Base-by-base conservation (phyloP, 2,113 vertebrate species). In the Elephantulus edwardii region DNA sequence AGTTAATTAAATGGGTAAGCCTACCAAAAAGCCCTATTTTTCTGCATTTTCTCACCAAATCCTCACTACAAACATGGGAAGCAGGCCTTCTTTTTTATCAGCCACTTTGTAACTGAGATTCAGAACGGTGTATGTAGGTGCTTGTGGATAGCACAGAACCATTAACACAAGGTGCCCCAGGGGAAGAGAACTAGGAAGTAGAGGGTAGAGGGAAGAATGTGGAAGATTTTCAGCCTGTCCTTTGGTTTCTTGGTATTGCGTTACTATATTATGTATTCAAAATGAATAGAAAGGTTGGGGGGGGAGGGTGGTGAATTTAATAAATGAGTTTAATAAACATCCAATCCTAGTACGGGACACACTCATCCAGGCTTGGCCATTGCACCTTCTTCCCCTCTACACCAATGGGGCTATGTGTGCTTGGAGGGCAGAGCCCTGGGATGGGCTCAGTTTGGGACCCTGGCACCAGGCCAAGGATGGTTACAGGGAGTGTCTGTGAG, bases 291-390 rank as follows among this genome's bases (percentile, higher is more conserved):
- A 80, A 80, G 12, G 60, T 91, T 88, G 71, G 44, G 14, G 12
- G 54, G 54, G 26, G 28, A 46, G 62, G 58, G 52, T 60, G 48
- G 19, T 60, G 84, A 89, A 83, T 42, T 93, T 85, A 93, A 70
- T 56, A 80, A 16, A 46, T 46, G 78, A 70, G 30, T 42, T 89
- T 92, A 89, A 42, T 40, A 80, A 81, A 40, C n/a, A 50, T 72
- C 74, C 26, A 50, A 56, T 42, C 26, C 38, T 26, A 38, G 20
- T 71, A 35, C 26, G 17, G 70, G 22, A 46, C 5, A 19, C 46
- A 14, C n/a, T 33, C 44, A 60, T 60, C 26, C 24, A 54, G 24
- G 7, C 52, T 5, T 16, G 56, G 58, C 10, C 16, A 3, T n/a
- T 1, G 8, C 2, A 62, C 46, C 35, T 12, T 71, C 28, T 68